A percentile compares a stretch with the other conserved stretches of the same genome.
Evolutionary conservation across 2,888 invertebrate species (phyloP).

Genomic region (Holacanthella duospinosa): DNA sequence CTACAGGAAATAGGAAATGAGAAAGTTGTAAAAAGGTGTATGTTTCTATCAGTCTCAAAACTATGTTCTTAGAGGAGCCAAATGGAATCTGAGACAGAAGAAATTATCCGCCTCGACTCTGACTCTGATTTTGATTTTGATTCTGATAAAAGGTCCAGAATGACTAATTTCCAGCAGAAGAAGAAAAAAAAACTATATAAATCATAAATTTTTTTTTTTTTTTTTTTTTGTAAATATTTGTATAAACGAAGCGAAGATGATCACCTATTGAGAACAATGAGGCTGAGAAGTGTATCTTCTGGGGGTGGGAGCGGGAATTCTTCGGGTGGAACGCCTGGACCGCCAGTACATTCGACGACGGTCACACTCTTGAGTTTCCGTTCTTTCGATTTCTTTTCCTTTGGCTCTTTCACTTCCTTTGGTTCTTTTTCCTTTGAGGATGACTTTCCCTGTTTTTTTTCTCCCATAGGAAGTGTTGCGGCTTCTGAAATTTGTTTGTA

Average conservation of each 20-base stretch:
- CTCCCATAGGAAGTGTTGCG: slow-evolving; percentile 36
- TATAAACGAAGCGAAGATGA: not conserved
- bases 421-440: slow-evolving; percentile 36
- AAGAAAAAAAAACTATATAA: no score
- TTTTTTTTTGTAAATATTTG: no score
- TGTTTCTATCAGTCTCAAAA: no score
- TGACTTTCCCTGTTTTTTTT: slow-evolving; percentile 33
- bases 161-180: no score
- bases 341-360: slow-evolving; percentile 26
- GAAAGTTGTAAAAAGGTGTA: no score
- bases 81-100: no score
- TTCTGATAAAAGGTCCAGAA: no score
- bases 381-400: slow-evolving; percentile 29
- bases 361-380: slow-evolving; percentile 38
- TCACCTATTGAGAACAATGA: slow-evolving; percentile 38
- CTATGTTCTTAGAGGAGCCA: no score
- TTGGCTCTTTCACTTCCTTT: slow-evolving; percentile 38
- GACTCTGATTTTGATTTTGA: no score
- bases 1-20: no score
- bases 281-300: slow-evolving; percentile 38
- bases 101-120: no score
- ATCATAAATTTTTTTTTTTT: no score
- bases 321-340: slow-evolving; percentile 32
- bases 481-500: slow-evolving; percentile 38
- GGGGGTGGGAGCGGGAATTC: slow-evolving; percentile 38